Percentiles rank a stretch among this genome's conserved stretches.
Evolutionary conservation across 2,113 vertebrate species (phyloP).

Genomic region (Austrofundulus limnaeus): DNA sequence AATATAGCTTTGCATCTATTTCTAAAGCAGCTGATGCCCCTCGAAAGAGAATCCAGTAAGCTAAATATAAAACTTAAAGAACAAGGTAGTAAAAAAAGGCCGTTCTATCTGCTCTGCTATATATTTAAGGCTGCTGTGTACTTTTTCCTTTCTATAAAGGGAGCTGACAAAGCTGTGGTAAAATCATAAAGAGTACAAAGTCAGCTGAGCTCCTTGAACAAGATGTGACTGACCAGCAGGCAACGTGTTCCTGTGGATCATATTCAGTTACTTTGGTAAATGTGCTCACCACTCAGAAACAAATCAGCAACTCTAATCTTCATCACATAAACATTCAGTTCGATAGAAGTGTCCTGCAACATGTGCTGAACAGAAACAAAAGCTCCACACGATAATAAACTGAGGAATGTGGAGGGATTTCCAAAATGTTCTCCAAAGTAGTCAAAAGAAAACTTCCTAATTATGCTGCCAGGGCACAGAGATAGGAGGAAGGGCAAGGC

Average conservation of each 20-base stretch:
- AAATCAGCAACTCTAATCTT: slow-evolving; percentile 37
- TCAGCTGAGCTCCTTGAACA: slow-evolving; percentile 52
- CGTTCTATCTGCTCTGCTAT: slow-evolving; percentile 66
- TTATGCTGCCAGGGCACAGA: slow-evolving; percentile 17
- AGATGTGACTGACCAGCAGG: slow-evolving; percentile 49
- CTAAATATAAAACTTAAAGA: slow-evolving; percentile 63
- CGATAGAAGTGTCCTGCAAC: slow-evolving; percentile 38
- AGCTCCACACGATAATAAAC: slow-evolving; percentile 49
- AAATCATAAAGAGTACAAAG: slow-evolving; percentile 43
- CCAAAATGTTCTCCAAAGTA: slow-evolving; percentile 34
- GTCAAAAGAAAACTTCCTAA: slow-evolving; percentile 52
- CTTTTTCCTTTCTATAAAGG: slow-evolving; percentile 65
- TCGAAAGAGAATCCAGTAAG: too few species aligned
- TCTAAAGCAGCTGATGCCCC: slow-evolving; percentile 25
- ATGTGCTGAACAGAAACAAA: slow-evolving; percentile 30
- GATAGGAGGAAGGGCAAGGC: slow-evolving; percentile 19
- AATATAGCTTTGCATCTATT: slow-evolving; percentile 14
- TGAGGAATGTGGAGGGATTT: slow-evolving; percentile 54
- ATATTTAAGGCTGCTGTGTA: slow-evolving; percentile 72
- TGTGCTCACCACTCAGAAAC: slow-evolving; percentile 22
- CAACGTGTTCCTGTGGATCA: slow-evolving; percentile 49
- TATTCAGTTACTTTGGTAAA: slow-evolving; percentile 24
- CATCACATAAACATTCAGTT: slow-evolving; percentile 37
- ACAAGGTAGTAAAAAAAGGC: too few species aligned
- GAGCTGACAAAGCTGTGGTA: slow-evolving; percentile 59